Evolutionary conservation across 2,888 invertebrate genomes (phyloP).

Genomic region (Eugnorisma glareosa): DNA sequence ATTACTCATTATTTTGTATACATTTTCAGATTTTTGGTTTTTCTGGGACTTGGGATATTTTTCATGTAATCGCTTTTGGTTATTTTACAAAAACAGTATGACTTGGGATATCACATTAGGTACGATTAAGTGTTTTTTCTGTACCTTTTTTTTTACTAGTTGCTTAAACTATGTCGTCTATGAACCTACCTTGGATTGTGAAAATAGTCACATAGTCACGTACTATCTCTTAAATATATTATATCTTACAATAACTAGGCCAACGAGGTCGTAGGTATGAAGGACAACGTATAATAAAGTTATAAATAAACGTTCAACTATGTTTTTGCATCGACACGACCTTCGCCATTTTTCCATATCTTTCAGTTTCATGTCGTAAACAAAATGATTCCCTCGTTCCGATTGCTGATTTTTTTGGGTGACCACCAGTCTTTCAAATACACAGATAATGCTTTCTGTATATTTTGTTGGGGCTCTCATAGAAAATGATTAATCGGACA

Average conservation of each 20-base stretch:
- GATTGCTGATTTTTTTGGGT: slow-evolving; percentile 70
- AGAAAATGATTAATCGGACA: background rate
- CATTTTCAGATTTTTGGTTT: slow-evolving; percentile 36
- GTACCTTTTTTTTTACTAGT: slow-evolving; percentile 4
- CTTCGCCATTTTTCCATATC: slow-evolving; percentile 79
- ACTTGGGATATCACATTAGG: slow-evolving; percentile 86
- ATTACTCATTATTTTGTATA: slow-evolving; percentile 30
- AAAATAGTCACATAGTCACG: background rate
- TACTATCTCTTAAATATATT: background rate
- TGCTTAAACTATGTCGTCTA: background rate
- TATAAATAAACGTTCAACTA: slow-evolving; percentile 58
- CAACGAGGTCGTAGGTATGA: slow-evolving; percentile 48
- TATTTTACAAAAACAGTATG: slow-evolving; percentile 70
- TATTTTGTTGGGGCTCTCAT: background rate
- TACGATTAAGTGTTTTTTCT: slow-evolving; percentile 63
- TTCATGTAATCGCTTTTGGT: slow-evolving; percentile 33
- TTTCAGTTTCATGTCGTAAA: slow-evolving; percentile 78
- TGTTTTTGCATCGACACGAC: slow-evolving; percentile 67
- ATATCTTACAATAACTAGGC: slow-evolving; percentile 40
- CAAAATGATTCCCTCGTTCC: slow-evolving; percentile 78
- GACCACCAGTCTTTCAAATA: slow-evolving; percentile 63
- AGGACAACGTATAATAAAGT: slow-evolving; percentile 48
- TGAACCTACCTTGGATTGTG: background rate
- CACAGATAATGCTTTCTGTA: background rate
- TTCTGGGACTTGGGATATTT: background rate